phyloP scores from a whole-genome alignment of 2,888 invertebrate species.

The Andrena praecox region DNA sequence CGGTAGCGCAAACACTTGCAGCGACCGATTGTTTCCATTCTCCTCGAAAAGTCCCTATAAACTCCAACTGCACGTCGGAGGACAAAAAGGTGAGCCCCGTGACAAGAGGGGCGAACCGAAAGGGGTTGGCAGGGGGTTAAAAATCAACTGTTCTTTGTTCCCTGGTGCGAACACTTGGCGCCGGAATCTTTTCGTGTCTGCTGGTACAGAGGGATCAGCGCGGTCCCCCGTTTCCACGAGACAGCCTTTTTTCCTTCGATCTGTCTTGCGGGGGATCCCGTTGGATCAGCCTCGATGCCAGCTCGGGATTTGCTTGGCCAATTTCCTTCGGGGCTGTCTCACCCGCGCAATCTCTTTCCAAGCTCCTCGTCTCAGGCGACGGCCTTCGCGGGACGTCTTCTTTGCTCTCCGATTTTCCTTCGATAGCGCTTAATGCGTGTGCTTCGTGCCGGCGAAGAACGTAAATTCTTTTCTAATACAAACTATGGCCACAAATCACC shows the following conservation, averaged over 20 bases:
- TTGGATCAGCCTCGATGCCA: conserved; percentile 11
- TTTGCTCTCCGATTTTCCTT: neutral
- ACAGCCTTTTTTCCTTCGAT: conserved; percentile 25
- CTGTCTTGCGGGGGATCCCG: conserved; percentile 14
- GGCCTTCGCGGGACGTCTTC: neutral
- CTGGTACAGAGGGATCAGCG: conserved; percentile 8
- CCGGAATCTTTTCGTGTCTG: conserved; percentile 42
- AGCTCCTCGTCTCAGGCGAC: neutral
- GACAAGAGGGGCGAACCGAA: neutral
- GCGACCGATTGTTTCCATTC: neutral
- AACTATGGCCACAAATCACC: too few species aligned
- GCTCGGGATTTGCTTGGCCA: conserved; percentile 10
- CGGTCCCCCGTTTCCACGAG: neutral
- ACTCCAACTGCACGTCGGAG: neutral
- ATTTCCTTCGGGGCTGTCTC: conserved; percentile 9
- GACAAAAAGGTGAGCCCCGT: neutral
- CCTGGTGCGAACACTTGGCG: conserved; percentile 36
- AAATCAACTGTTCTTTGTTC: conserved; percentile 29
- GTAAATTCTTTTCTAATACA: too few species aligned
- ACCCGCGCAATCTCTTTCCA: neutral
- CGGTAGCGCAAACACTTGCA: neutral
- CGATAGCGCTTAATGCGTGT: neutral
- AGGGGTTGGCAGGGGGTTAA: conserved; percentile 30
- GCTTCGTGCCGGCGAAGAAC: neutral
- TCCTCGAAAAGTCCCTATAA: neutral